phyloP scores from a whole-genome alignment of 1,140 invertebrate genomes.

The Radopholus similis region DNA sequence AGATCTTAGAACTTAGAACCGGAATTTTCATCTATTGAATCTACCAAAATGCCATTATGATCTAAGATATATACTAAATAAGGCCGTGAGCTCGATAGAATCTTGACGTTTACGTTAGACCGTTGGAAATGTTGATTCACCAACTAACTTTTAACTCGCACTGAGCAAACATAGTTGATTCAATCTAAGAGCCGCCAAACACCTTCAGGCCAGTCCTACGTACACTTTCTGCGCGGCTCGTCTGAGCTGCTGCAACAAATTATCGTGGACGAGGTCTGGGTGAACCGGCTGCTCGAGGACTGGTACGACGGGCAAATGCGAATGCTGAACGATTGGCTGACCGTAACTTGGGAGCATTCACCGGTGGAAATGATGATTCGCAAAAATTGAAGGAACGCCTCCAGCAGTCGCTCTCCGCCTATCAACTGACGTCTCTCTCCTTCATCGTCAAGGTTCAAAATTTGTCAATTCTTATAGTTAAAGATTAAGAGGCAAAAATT shows the following conservation, averaged over 20 bases:
- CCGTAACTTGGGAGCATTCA: conserved; percentile 40
- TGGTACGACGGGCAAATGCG: conserved; percentile 93
- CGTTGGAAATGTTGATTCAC: too few relatives aligned
- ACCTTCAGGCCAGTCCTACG: conserved; percentile 95
- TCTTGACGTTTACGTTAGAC: too few relatives aligned
- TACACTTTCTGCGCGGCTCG: conserved; percentile 91
- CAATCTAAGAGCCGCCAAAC: too few relatives aligned
- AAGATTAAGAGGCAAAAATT: too few relatives aligned
- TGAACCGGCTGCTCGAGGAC: conserved; percentile 91
- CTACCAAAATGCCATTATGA: too few relatives aligned
- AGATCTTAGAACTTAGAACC: too few relatives aligned
- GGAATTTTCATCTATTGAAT: too few relatives aligned
- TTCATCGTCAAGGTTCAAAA: conserved; percentile 94
- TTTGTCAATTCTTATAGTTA: too few relatives aligned
- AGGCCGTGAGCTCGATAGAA: too few relatives aligned
- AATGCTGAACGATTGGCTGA: conserved; percentile 88
- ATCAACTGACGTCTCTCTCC: conserved; percentile 91
- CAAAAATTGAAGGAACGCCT: conserved; percentile 69
- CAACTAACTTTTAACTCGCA: too few relatives aligned
- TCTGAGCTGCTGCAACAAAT: conserved; percentile 96
- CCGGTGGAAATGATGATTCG: neutral
- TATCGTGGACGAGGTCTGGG: conserved; percentile 93
- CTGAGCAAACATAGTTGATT: too few relatives aligned
- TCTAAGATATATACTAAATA: too few relatives aligned
- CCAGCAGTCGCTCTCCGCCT: conserved; percentile 87